Conservation (phyloP, 2,888 invertebrate genomes). For the Drosophila glabriapex region DNA sequence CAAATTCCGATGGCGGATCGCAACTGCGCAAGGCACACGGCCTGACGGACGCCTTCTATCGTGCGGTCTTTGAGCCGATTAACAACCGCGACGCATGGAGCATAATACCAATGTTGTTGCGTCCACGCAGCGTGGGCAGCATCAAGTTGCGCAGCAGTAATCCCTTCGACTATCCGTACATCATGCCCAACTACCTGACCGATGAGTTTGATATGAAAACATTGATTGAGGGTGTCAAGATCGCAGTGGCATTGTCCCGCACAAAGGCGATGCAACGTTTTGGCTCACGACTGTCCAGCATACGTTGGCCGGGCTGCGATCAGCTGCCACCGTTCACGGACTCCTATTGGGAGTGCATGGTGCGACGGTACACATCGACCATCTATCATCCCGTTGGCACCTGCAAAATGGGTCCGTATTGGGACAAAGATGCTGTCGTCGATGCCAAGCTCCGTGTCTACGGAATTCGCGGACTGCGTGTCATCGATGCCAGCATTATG, state of each 20-base stretch:
- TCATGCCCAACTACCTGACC: slow-evolving; percentile 95
- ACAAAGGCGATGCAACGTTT: slow-evolving; percentile 91
- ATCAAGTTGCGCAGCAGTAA: slow-evolving; percentile 93
- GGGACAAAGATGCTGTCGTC: slow-evolving; percentile 93
- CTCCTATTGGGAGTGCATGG: slow-evolving; percentile 95
- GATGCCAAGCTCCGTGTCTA: slow-evolving; percentile 92
- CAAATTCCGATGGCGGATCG: slow-evolving; percentile 93
- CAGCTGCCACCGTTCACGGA: slow-evolving; percentile 90
- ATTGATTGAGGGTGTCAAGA: slow-evolving; percentile 94
- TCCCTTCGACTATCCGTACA: slow-evolving; percentile 94
- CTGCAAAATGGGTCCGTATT: slow-evolving; percentile 95
- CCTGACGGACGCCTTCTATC: slow-evolving; percentile 90
- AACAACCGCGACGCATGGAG: slow-evolving; percentile 93
- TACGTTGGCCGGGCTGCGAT: slow-evolving; percentile 92
- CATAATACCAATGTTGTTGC: slow-evolving; percentile 92
- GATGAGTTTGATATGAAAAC: slow-evolving; percentile 92
- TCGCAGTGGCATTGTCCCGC: slow-evolving; percentile 91
- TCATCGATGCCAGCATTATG: slow-evolving; percentile 95
- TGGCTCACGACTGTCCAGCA: slow-evolving; percentile 90
- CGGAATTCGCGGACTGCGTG: slow-evolving; percentile 91
- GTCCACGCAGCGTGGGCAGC: slow-evolving; percentile 93
- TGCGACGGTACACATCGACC: slow-evolving; percentile 92
- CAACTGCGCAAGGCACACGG: slow-evolving; percentile 93
- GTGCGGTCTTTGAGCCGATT: slow-evolving; percentile 90
- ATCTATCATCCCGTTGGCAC: slow-evolving; percentile 95